Evolutionary conservation across 2,888 invertebrate species (phyloP), one percentile per base, ranked within the genome.

Genomic region (Petrolisthes manimaculis): DNA sequence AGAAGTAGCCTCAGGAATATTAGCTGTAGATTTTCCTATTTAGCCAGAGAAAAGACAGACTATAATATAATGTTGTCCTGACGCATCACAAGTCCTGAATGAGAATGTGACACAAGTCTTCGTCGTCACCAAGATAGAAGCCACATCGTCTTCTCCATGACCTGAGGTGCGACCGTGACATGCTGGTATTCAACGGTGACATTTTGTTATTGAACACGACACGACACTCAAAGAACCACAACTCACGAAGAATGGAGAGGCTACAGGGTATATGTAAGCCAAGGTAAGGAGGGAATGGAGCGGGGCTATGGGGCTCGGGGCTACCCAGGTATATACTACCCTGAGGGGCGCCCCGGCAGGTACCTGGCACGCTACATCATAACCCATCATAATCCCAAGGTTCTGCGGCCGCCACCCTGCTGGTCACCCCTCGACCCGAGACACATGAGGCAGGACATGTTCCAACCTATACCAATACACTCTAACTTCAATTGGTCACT

Each of bases 381-480:
- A 87, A 83, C 87, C 87, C 83, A 55, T 80, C 80, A 84, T 84
- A 87, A 82, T 82, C 86, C 82, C 86, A 82, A 86, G 86, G 86
- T 82, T 80, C 82, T 61, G 75, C 67, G 53, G 75, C 56, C 75
- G 74, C 81, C 80, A 81, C 86, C 86, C 61, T 82, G 85, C 79
- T 80, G 85, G 71, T 80, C 86, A 75, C 80, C 85, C 77, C 81
- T 69, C 61, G 54, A 67, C 86, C 75, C 82, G 5, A 18, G 75
- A 56, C 75, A 75, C 56, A 74, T 56, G 75, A 84, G 55, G 71
- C n/a, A n/a, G n/a, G 56, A 84, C 67, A 67, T 55, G 82, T 82
- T 82, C 61, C 18, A n/a, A n/a, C n/a, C n/a, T n/a, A n/a, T n/a
- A n/a, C n/a, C n/a, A n/a, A n/a, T n/a, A n/a, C n/a, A n/a, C n/a